Base-by-base conservation (phyloP, 2,113 vertebrate genomes). In the Piliocolobus tephrosceles region DNA sequence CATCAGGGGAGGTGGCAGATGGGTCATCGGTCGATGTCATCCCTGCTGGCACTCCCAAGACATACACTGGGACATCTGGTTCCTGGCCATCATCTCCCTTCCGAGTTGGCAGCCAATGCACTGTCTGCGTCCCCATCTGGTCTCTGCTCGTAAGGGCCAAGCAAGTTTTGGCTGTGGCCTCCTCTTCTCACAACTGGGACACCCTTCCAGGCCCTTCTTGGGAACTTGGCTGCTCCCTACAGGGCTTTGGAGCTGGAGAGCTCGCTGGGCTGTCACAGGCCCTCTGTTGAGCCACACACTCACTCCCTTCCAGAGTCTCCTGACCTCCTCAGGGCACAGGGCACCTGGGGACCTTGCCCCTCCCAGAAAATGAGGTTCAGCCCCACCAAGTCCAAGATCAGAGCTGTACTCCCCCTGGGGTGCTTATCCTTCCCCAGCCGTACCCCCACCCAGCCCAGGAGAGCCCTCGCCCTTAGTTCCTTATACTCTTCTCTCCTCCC, bases 111-210 rank as follows among this genome's bases (percentile, higher is more conserved):
- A 87, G 87, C 14, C 0, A 0, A 17, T 10, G 47, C 83, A 27
- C 55, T 83, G 50, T 90, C 96, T 91, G 35, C 76, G 58, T 89
- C 55, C 83, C 90, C 92, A 92, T 96, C 90, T 96, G 95, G 79
- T 96, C 55, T 83, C 89, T 96, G 86, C 58, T 86, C 38, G 2
- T 38, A 83, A 96, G 73, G 92, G 47, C 96, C 94, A 93, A 83
- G 89, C 47, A 47, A 30, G 35, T 68, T 73, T 84, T 57, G 90
- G 57, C 72, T 50, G 9, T 68, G 78, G 57, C 64, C 70, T 88
- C 70, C 23, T 75, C 72, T 70, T 8, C 0, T 84, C 50, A 23
- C 84, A 72, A 35, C 50, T 27, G 35, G 64, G 73, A 84, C 18
- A 45, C 17, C 38, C 45, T 64, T 66, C 78, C 10, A 38, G 64